phyloP scores from a whole-genome alignment of 2,113 vertebrate species.

The Tetrax tetrax region DNA sequence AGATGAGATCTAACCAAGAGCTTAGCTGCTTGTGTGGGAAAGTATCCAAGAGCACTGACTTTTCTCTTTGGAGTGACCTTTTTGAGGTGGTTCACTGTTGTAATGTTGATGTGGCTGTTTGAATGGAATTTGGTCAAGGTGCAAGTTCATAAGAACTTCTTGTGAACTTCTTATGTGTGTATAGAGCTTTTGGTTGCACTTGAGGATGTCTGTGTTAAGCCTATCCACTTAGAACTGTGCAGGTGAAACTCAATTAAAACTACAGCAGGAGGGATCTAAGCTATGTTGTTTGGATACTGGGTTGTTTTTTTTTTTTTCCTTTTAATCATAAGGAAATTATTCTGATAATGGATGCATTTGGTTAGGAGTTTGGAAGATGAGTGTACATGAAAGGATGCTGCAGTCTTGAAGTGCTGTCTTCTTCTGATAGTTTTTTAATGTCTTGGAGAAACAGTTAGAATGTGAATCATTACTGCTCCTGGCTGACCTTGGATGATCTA shows the following conservation, averaged over 20 bases:
- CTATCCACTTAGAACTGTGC: background rate
- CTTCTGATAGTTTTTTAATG: background rate
- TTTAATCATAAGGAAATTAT: constrained; percentile 17
- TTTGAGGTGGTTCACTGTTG: background rate
- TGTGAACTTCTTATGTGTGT: background rate
- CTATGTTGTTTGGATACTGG: background rate
- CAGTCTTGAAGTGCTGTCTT: background rate
- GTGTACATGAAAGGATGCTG: background rate
- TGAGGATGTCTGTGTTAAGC: background rate
- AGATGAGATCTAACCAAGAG: background rate
- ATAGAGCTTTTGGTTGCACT: background rate
- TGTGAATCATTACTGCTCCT: constrained; percentile 15
- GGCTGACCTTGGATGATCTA: background rate
- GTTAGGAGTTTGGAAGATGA: background rate
- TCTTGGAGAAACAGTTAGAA: background rate
- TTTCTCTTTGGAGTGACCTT: background rate
- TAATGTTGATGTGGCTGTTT: background rate
- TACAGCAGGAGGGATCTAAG: background rate
- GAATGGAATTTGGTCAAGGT: background rate
- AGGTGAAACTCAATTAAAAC: background rate
- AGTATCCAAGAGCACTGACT: background rate
- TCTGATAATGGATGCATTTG: background rate
- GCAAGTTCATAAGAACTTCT: background rate
- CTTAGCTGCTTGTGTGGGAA: background rate
- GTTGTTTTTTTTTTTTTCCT: background rate